phyloP scores from a whole-genome alignment of 2,888 invertebrate species.

The Belgica antarctica region DNA sequence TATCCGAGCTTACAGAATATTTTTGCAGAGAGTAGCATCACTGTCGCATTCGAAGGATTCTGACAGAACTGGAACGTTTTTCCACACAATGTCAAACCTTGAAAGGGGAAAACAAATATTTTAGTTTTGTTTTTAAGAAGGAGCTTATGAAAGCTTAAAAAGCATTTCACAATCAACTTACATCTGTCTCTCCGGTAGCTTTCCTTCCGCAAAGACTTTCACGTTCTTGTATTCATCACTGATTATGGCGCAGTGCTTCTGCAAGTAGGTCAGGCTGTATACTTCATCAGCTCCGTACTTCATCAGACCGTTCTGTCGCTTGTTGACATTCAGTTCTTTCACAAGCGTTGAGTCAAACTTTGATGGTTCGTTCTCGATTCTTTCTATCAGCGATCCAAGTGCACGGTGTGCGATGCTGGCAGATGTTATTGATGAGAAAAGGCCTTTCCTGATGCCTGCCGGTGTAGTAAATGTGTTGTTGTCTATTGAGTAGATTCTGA shows the following conservation, averaged over 20 bases:
- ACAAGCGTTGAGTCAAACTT: conserved; percentile 51
- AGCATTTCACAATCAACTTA: conserved; percentile 47
- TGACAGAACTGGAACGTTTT: conserved; percentile 52
- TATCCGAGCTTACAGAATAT: conserved; percentile 25
- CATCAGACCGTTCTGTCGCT: conserved; percentile 52
- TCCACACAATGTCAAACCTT: conserved; percentile 54
- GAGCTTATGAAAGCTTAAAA: neutral
- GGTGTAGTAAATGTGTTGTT: conserved; percentile 34
- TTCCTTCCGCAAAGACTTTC: conserved; percentile 53
- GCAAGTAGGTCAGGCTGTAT: conserved; percentile 53
- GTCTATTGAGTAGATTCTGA: conserved; percentile 43
- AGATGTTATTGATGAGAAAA: conserved; percentile 51
- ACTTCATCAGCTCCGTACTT: conserved; percentile 53
- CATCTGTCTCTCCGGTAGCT: conserved; percentile 52
- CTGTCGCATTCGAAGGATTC: conserved; percentile 50
- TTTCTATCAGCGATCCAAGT: conserved; percentile 50
- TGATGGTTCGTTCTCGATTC: conserved; percentile 50
- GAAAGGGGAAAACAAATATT: conserved; percentile 9
- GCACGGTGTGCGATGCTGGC: conserved; percentile 51
- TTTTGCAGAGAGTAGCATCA: conserved; percentile 31
- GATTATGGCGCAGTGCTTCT: conserved; percentile 53
- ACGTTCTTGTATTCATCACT: conserved; percentile 53
- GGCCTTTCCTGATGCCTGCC: conserved; percentile 46
- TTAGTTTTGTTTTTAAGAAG: neutral
- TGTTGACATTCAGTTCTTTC: conserved; percentile 50